A percentile compares a stretch with the other conserved stretches of the same genome.
Conservation (phyloP, 2,113 vertebrate genomes). For the Xyliphius kryptos region DNA sequence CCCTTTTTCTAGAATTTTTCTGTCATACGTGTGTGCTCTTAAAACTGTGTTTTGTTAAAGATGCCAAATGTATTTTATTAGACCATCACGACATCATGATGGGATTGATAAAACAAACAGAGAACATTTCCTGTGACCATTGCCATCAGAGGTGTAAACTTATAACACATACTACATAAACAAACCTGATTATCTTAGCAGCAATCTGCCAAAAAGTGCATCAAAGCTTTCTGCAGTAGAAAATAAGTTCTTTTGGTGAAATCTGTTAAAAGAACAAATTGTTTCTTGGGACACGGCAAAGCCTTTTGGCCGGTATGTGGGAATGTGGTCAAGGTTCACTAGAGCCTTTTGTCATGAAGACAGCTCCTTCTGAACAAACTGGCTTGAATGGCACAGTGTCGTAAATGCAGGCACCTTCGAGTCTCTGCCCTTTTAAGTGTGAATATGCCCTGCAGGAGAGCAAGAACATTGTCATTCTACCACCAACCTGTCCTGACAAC, state of each 20-base stretch:
- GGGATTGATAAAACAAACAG: too few relatives aligned
- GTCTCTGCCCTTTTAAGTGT: slow-evolving; percentile 20
- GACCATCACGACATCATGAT: too few relatives aligned
- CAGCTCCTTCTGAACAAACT: slow-evolving; percentile 7
- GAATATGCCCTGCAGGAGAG: slow-evolving; percentile 5
- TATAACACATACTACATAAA: too few relatives aligned
- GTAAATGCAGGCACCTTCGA: slow-evolving; percentile 27
- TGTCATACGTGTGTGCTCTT: too few relatives aligned
- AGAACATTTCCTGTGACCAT: too few relatives aligned
- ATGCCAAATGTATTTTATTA: too few relatives aligned
- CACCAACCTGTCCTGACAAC: slow-evolving; percentile 7
- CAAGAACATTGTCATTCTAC: background rate
- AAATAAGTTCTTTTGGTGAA: slow-evolving; percentile 6
- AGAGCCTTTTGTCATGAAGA: slow-evolving; percentile 10
- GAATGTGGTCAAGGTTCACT: slow-evolving; percentile 13
- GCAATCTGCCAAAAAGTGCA: too few relatives aligned
- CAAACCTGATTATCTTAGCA: too few relatives aligned
- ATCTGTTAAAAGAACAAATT: background rate
- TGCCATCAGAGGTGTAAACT: too few relatives aligned
- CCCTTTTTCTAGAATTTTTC: too few relatives aligned
- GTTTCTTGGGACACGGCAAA: slow-evolving; percentile 13
- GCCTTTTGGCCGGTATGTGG: slow-evolving; percentile 7
- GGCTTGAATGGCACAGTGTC: slow-evolving; percentile 9
- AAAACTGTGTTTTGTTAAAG: too few relatives aligned
- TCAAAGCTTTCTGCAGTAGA: background rate